Percentiles rank a stretch among this genome's conserved stretches.
Conservation (phyloP, 92 coral and sea anemone genomes). For the Meandrina meandrites region DNA sequence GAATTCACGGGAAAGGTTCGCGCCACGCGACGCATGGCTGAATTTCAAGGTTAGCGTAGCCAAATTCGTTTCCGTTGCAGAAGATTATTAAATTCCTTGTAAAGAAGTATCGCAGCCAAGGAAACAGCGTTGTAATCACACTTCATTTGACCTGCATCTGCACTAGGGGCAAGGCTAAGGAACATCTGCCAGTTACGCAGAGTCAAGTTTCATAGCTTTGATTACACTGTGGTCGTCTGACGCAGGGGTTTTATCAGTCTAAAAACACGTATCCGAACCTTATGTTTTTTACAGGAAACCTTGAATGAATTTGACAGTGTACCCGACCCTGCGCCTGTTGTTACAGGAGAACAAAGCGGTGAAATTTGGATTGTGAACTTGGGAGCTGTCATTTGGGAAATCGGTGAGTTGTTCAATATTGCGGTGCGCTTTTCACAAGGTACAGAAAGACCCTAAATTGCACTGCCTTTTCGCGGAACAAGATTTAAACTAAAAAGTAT, state of each 20-base stretch:
- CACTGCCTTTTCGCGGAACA: background rate
- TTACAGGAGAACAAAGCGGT: background rate
- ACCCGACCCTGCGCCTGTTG: constrained; percentile 14
- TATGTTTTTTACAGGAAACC: constrained; percentile 24
- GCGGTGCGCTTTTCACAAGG: constrained; percentile 1
- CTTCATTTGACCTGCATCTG: constrained; percentile 40
- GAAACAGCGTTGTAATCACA: constrained; percentile 41
- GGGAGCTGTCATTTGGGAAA: constrained; percentile 8
- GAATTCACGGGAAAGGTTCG: background rate
- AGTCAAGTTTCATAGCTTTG: constrained; percentile 38
- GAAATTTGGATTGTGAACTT: constrained; percentile 4
- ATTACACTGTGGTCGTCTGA: constrained; percentile 34
- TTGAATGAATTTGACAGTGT: constrained; percentile 29
- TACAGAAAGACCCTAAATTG: background rate
- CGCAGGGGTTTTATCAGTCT: constrained; percentile 4
- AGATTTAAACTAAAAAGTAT: background rate
- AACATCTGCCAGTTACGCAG: constrained; percentile 41
- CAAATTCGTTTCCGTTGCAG: constrained; percentile 4
- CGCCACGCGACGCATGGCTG: background rate
- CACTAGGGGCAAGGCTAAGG: constrained; percentile 21
- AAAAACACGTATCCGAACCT: background rate
- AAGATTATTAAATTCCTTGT: constrained; percentile 37
- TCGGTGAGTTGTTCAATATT: constrained; percentile 15
- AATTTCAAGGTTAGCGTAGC: too few relatives aligned
- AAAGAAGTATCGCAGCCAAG: constrained; percentile 37